These are phyloP conservation scores for Sphaeramia orbicularis DNA, from an alignment of 2,797 vertebrate genomes.

Conservation along the genomic window DNA sequence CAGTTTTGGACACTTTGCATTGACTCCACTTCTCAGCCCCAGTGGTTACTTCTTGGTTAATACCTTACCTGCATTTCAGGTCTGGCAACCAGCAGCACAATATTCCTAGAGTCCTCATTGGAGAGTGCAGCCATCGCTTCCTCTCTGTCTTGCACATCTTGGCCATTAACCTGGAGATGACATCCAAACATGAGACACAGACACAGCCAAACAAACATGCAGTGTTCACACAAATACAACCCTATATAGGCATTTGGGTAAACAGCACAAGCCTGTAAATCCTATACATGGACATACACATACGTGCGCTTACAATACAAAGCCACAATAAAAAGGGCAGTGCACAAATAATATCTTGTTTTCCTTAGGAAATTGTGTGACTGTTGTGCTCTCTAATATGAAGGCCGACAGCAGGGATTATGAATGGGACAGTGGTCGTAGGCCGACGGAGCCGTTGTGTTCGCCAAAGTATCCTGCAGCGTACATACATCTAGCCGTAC, in stretches of 20 bases:
- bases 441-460: conserved; percentile 86
- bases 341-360: conserved; percentile 60
- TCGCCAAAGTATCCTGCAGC: conserved; percentile 89
- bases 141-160: conserved; percentile 93
- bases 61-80: conserved; percentile 93
- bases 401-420: conserved; percentile 84
- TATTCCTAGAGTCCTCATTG: conserved; percentile 90
- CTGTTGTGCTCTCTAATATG: conserved; percentile 79
- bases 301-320: conserved; percentile 2
- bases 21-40: too few species aligned
- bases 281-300: background rate
- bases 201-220: conserved; percentile 47
- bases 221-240: conserved; percentile 5
- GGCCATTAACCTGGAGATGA: conserved; percentile 92
- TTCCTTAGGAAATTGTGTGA: conserved; percentile 81
- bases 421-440: conserved; percentile 88
- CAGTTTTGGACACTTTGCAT: too few species aligned
- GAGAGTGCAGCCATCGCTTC: conserved; percentile 94
- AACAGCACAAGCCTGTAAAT: conserved; percentile 4
- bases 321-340: conserved; percentile 41
- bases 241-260: background rate
- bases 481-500: conserved; percentile 94
- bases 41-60: too few species aligned
- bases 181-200: conserved; percentile 72
- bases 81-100: conserved; percentile 92